These are phyloP conservation scores for Buphagus erythrorhynchus DNA, from an alignment of 2,797 vertebrate species.

Conservation along the genomic window DNA sequence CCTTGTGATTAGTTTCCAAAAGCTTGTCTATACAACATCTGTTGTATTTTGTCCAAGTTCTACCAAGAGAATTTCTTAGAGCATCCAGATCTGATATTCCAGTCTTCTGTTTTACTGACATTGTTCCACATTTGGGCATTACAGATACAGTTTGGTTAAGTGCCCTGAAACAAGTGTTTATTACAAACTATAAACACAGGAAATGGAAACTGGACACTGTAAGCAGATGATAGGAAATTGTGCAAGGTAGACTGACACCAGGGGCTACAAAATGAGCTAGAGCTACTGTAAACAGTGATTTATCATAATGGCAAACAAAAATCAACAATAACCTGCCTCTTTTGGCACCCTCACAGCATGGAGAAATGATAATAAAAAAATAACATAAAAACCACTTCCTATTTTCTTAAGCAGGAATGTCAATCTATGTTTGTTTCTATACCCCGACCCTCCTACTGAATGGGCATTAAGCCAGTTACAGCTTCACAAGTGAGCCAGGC, in stretches of 20 bases:
- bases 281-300: not conserved
- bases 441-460: not conserved
- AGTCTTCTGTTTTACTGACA: not conserved
- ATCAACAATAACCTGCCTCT: not conserved
- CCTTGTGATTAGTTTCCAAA: not conserved
- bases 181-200: not conserved
- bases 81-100: not conserved
- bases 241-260: not conserved
- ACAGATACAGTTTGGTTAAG: not conserved
- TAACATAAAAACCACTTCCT: not conserved
- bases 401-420: not conserved
- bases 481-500: not conserved
- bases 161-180: not conserved
- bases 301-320: not conserved
- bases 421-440: not conserved
- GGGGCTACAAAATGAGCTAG: not conserved
- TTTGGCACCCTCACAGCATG: not conserved
- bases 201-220: not conserved
- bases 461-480: not conserved
- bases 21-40: not conserved
- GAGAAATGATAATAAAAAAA: not conserved
- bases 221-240: not conserved
- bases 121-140: not conserved
- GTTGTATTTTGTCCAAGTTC: not conserved
- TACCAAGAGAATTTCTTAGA: not conserved